Conservation (phyloP, 2,888 invertebrate species). For the Nemoura dubitans region DNA sequence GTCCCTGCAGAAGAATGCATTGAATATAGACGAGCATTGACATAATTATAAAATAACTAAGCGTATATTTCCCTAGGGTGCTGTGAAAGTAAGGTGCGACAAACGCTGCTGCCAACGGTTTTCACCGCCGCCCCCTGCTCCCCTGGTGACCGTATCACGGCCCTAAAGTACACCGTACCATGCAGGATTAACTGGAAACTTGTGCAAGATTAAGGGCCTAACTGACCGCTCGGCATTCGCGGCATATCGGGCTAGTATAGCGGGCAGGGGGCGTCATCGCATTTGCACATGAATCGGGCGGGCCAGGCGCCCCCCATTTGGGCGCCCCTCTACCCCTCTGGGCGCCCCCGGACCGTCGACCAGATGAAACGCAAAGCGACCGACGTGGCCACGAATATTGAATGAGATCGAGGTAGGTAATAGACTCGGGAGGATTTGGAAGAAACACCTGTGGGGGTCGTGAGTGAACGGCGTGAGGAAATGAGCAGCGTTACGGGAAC, state of each 20-base stretch:
- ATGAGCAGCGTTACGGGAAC: neutral
- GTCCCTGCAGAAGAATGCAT: neutral
- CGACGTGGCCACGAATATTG: neutral
- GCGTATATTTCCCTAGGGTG: neutral
- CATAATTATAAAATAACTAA: neutral
- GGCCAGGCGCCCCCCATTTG: neutral
- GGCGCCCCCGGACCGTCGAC: too few species aligned
- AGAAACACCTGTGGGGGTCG: neutral
- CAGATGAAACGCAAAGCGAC: neutral
- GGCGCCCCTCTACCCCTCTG: too few species aligned
- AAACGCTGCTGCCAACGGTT: neutral
- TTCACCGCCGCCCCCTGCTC: neutral
- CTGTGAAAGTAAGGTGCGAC: neutral
- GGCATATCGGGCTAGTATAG: neutral
- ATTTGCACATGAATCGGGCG: slow-evolving; percentile 3
- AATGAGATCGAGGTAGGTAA: slow-evolving; percentile 7
- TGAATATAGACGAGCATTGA: neutral
- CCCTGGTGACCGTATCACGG: neutral
- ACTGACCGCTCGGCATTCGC: neutral
- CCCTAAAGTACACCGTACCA: neutral
- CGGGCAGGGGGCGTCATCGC: neutral
- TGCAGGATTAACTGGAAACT: neutral
- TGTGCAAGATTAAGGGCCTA: neutral
- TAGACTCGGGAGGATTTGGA: neutral
- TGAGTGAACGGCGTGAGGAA: neutral